Evolutionary conservation across 2,888 invertebrate genomes (phyloP), one percentile per base, ranked within the genome.

Genomic region (Polia nebulosa): DNA sequence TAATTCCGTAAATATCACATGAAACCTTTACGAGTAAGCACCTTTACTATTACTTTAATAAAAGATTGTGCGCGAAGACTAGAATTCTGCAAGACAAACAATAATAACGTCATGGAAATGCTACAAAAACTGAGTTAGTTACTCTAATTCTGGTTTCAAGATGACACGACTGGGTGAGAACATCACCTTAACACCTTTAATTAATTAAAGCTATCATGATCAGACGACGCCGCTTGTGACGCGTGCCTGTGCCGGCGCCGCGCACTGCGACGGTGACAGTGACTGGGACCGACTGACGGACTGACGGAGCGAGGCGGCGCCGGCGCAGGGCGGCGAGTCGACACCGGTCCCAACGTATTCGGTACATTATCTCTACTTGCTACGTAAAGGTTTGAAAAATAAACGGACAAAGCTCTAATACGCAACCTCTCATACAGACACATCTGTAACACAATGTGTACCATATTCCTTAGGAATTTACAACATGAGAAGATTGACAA

Each of bases 31-130:
- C 90, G 91, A 91, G 90, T 89, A 91, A 94, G 95, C 95, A 95
- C 94, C 95, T 90, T 90, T 86, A 89, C 89, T 89, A 90, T 85
- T 84, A 90, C 84, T 84, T 82, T 70, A 76, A 72, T 68, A 83
- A 66, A 85, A 88, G 88, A 89, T 95, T 95, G 95, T 95, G 95
- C 95, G 94, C 92, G 86, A 91, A 93, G 95, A 95, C 95, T 95
- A 95, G 95, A 95, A 92, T 88, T 87, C 89, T 91, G 90, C 88
- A 89, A 89, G 87, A 88, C 88, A 89, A 89, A 88, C 88, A 81
- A 84, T 81, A 80, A 75, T 74, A 65, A 86, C 90, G 94, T 93
- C 93, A 94, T 94, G 93, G 91, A 87, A 87, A 87, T 86, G 90
- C 87, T 88, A 87, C 79, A 84, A 84, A 85, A 84, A 85, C 77